Evolutionary conservation across 2,888 invertebrate genomes (phyloP), one percentile per base, ranked within the genome.

Genomic region (Melanostoma mellinum): DNA sequence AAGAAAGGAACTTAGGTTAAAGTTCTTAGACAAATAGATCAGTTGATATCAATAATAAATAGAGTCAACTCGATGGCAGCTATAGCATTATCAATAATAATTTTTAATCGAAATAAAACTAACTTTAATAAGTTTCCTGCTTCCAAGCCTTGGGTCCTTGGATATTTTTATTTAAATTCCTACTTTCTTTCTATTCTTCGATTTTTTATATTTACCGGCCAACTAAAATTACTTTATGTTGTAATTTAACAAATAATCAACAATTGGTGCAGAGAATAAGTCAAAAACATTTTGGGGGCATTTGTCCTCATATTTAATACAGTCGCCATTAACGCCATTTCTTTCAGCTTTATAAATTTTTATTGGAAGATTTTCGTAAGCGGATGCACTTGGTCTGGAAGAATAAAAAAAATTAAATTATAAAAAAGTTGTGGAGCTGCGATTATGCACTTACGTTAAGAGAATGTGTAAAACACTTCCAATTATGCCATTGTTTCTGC

Each of bases 401-500:
- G 30, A 20, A 30, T 4, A 60, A 40, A 20, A n/a, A 4, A 38
- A 44, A 35, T 50, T n/a, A 56, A 60, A 20, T 8, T 55, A 30
- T 2, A 44, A 20, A 40, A 32, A 30, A 30, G 33, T 5, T 30
- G 8, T 40, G 8, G 20, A 20, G 20, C 20, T 20, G 20, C 20
- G 20, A 20, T 20, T 1, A 20, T 10, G 9, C 85, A 92, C 93
- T 93, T 90, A 95, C 95, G 94, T 94, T 52, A 95, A 93, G 76
- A 95, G 87, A 4, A 95, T 92, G 86, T 94, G 94, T 9, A 95
- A 89, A 74, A 95, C 88, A 87, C 94, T 94, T 46, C 95, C 94
- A 56, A 95, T 87, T n/a, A 95, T 91, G 8, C 95, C 95, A 87
- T 94, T 94, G 82, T 93, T 84, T 60, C 88, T 87, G 32, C 88